Evolutionary conservation across 2,797 vertebrate genomes (phyloP).

Genomic region (Chromobotia macracanthus): DNA sequence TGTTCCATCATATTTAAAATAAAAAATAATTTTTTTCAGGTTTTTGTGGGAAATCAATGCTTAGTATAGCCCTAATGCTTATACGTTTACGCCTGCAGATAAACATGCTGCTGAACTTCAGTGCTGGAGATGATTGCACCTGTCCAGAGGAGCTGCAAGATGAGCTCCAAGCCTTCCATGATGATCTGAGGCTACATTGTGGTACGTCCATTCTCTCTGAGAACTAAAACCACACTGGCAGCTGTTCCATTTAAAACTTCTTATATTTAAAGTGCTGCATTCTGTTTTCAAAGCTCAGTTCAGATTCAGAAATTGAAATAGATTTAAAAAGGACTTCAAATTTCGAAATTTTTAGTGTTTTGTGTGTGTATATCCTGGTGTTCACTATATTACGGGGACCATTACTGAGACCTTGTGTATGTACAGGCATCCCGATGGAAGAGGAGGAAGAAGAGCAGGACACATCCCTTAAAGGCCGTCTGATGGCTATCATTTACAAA

Average conservation of each 20-base stretch:
- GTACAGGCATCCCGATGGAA: conserved; percentile 90
- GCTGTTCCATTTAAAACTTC: too few relatives aligned
- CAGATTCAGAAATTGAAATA: not conserved
- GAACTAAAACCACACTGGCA: not conserved
- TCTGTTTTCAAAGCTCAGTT: not conserved
- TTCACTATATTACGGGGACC: too few relatives aligned
- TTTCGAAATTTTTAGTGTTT: too few relatives aligned
- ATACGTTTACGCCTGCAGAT: conserved; percentile 77
- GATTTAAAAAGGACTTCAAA: not conserved
- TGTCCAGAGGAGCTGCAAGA: conserved; percentile 94
- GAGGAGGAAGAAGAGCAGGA: conserved; percentile 90
- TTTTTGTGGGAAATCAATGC: not conserved
- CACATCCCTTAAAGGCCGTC: conserved; percentile 88
- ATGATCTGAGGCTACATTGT: conserved; percentile 92
- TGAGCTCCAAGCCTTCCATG: conserved; percentile 90
- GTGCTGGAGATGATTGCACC: conserved; percentile 91
- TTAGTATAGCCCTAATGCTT: not conserved
- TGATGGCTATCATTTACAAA: conserved; percentile 88
- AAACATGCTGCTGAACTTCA: conserved; percentile 97
- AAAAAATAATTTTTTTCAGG: not conserved
- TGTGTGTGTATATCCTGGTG: too few relatives aligned
- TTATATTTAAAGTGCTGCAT: not conserved
- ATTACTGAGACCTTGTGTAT: too few relatives aligned
- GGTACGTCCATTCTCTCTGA: conserved; percentile 75
- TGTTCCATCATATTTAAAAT: not conserved